These are phyloP conservation scores for Serinus canaria DNA, from an alignment of 2,113 vertebrate species.

Conservation along the genomic window DNA sequence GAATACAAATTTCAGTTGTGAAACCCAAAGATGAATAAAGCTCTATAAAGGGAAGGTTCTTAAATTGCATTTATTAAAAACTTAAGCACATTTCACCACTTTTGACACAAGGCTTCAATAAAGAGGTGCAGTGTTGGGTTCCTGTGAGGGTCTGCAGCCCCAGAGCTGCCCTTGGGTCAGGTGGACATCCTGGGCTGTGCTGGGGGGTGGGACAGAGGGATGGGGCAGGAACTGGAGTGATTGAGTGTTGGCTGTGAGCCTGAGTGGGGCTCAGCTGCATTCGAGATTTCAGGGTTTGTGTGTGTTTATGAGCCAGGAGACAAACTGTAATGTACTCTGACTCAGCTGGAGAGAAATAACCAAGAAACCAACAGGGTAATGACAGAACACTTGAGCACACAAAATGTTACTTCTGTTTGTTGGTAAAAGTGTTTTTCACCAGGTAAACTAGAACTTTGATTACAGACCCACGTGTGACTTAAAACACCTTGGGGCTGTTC, in stretches of 20 bases:
- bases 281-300: neutral
- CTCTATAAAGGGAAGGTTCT: slow-evolving; percentile 23
- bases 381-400: neutral
- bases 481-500: rapidly evolving
- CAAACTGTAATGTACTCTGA: too few species aligned
- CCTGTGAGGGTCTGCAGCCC: neutral
- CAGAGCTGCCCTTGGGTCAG: neutral
- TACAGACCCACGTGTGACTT: neutral
- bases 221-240: neutral
- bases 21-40: slow-evolving; percentile 63
- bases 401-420: neutral
- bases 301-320: neutral
- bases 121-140: neutral
- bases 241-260: neutral
- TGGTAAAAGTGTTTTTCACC: neutral
- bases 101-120: neutral
- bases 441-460: neutral
- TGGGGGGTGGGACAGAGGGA: neutral
- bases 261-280: neutral
- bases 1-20: neutral
- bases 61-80: slow-evolving; percentile 33
- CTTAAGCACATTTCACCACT: neutral
- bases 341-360: neutral
- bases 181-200: neutral
- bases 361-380: neutral